Conservation (phyloP, 2,113 vertebrate genomes). For the Danio rerio region GRCz12tu NC_133180.1:30718501-30719000, state of each 20-base stretch:
- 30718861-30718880: conserved; percentile 10
- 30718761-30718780: background rate
- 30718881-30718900: conserved; percentile 5
- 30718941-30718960: conserved; percentile 31
- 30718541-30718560: too few species aligned
- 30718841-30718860: background rate
- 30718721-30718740: too few species aligned
- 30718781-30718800: background rate
- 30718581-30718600: too few species aligned
- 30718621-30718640: too few species aligned
- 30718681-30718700: too few species aligned
- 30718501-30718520: background rate
- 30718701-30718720: too few species aligned
- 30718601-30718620: too few species aligned
- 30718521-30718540: background rate
- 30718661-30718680: too few species aligned
- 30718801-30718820: conserved; percentile 1
- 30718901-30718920: background rate
- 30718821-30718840: conserved; percentile 24
- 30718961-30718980: conserved; percentile 28
- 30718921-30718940: conserved; percentile 35
- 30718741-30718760: background rate
- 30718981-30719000: conserved; percentile 17
- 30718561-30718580: too few species aligned
- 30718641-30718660: too few species aligned